Evolutionary conservation across 1,140 invertebrate genomes (phyloP), one percentile per base, ranked within the genome.

Genomic region (Drepana arcuata): DNA sequence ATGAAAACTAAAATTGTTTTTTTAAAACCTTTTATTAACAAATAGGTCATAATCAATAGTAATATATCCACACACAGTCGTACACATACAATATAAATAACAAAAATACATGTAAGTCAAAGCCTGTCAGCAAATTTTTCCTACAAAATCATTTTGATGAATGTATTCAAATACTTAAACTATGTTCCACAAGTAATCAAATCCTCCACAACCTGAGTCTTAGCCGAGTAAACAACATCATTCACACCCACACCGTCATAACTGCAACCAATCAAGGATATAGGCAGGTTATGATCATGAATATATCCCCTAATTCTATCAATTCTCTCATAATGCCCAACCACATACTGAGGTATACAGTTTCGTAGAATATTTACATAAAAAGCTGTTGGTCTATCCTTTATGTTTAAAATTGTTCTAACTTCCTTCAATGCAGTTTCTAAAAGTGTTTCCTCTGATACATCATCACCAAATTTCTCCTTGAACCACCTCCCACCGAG

Each of bases 291-390:
- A 25, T 92, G 85, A 2, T 85, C 57, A 25, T 81, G 68, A 29
- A 97, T 91, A 58, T 89, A 93, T 35, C 88, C 70, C 12, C 89
- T 78, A 24, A 96, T 92, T 23, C 82, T 82, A 2, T 88, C 63
- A 0, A 98, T 75, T 46, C 88, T 86, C 28, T 91, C 84, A 53
- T 86, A 82, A 84, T 98, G 96, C 3, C 96, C 96, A 9, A 99
- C 86, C 1, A 89, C 78, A 78, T 98, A 96, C 71, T 98, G 96
- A 2, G 96, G 95, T 64, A 99, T 98, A 69, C 95, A 98, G 48
- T 95, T 87, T 55, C 88, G 83, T 28, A 94, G 81, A 49, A 95
- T 86, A 37, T 87, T 85, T 2, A 94, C 90, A 57, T 92, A 83
- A 38, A 84, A 81, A 1, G 86, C 78, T 11, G 86, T 61, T 2